These are phyloP conservation scores for Melanostoma scalare DNA, from an alignment of 2,888 invertebrate genomes.

Conservation along the genomic window DNA sequence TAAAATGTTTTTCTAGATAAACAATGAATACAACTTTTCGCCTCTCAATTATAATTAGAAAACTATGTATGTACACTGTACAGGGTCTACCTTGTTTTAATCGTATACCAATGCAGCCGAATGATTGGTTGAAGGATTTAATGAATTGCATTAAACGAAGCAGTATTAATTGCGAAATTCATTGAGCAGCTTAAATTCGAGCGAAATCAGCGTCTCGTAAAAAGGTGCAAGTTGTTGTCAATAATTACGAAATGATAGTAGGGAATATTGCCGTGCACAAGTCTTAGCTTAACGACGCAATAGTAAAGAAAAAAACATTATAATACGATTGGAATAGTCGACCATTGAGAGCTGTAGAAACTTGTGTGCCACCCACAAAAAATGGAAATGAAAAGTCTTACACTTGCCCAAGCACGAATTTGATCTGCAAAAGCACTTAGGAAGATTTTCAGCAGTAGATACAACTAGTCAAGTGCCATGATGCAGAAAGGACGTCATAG, in stretches of 20 bases:
- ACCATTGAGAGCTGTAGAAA: slow-evolving; percentile 17
- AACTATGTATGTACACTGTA: neutral
- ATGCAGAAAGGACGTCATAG: slow-evolving; percentile 67
- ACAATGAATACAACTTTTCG: neutral
- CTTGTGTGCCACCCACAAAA: slow-evolving; percentile 35
- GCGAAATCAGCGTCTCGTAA: neutral
- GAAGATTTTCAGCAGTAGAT: slow-evolving; percentile 56
- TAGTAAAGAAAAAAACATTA: neutral
- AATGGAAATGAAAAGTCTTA: slow-evolving; percentile 57
- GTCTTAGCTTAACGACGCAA: neutral
- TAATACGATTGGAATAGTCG: slow-evolving; percentile 26
- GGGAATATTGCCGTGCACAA: neutral
- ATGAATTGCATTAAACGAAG: slow-evolving; percentile 43
- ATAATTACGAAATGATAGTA: slow-evolving; percentile 26
- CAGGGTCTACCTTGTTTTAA: too few relatives aligned
- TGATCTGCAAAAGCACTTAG: slow-evolving; percentile 73
- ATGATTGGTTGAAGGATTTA: slow-evolving; percentile 14
- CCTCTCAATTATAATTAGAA: slow-evolving; percentile 43
- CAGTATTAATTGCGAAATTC: slow-evolving; percentile 14
- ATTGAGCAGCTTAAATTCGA: slow-evolving; percentile 11
- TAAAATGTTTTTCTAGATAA: neutral
- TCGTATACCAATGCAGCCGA: too few relatives aligned
- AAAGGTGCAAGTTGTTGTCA: slow-evolving; percentile 42
- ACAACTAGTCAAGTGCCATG: slow-evolving; percentile 49
- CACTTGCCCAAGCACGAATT: slow-evolving; percentile 72